Base-by-base conservation (phyloP, 2,797 vertebrate genomes). In the Xiphorhynchus erythropygius region DNA sequence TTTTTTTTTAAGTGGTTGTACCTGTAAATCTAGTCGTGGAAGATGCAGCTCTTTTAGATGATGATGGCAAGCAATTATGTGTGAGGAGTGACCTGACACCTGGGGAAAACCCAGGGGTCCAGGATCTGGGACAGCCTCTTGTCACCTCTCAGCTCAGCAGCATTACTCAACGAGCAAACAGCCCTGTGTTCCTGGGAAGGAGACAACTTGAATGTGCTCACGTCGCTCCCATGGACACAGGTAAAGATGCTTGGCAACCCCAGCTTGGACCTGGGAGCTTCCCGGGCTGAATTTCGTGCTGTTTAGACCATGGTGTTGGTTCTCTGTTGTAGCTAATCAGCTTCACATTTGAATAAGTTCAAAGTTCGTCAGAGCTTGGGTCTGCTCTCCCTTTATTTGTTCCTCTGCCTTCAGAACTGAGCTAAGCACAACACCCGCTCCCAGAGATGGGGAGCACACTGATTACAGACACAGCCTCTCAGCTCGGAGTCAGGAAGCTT, bases 21-120 rank as follows among this genome's bases (percentile, higher is more conserved):
- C 96, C 94, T 95, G 96, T 94, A 89, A 70, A 87, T 94, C 94
- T 63, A 90, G 94, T 96, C 69, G 32, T n/a, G 74, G 94, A 94
- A 89, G 91, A 94, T 64, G 62, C 4, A 84, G 56, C 44, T 87
- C 80, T 85, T 89, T 84, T 9, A 90, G 67, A n/a, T 78, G 81
- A 62, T 86, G 65, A 92, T 62, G 55, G 64, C 41, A 89, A 86
- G 35, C 55, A 91, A 96, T 95, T 89, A 93, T 77, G 59, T 70
- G 71, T 73, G 88, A 88, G 73, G 78, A 89, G 75, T 81, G 69
- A 93, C 69, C 35, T 78, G 62, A 64, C 60, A 91, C 11, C 11
- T 3, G 67, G 87, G 94, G 90, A 95, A 95, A 94, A 85, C 87
- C 88, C 94, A 94, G 69, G 87, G 84, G 60, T 91, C 86, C 87